Evolutionary conservation across 2,113 vertebrate species (phyloP).

Genomic region (Rhinolophus sinicus): DNA sequence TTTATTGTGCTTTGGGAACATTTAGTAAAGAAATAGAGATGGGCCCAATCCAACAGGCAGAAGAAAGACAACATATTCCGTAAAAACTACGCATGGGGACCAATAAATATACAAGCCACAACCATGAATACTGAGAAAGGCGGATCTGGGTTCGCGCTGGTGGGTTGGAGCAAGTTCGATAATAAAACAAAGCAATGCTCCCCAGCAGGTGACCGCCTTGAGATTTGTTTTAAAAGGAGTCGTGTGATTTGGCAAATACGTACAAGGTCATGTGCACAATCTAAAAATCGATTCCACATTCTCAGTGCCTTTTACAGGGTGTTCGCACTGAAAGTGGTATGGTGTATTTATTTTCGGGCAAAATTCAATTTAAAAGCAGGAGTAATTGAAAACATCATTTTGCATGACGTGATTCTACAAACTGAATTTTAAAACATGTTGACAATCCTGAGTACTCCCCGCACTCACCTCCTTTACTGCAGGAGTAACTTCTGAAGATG

Average conservation of each 20-base stretch:
- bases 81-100: background rate
- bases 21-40: background rate
- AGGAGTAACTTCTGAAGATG: background rate
- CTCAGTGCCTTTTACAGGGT: conserved; percentile 48
- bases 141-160: background rate
- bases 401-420: conserved; percentile 57
- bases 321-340: conserved; percentile 32
- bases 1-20: background rate
- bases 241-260: background rate
- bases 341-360: conserved; percentile 63
- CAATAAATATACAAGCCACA: background rate
- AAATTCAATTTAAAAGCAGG: conserved; percentile 64
- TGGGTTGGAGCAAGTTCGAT: background rate
- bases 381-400: conserved; percentile 73
- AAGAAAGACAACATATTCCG: background rate
- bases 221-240: background rate
- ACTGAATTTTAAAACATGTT: conserved; percentile 27
- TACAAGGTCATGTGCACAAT: background rate
- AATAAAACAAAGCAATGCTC: background rate
- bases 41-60: background rate
- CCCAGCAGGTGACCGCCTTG: background rate
- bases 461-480: background rate
- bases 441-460: background rate
- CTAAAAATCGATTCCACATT: conserved; percentile 58
- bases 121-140: background rate